Percentiles rank a stretch among this genome's conserved stretches.
Evolutionary conservation across 2,113 vertebrate species (phyloP).

Genomic region (Nestor notabilis): DNA sequence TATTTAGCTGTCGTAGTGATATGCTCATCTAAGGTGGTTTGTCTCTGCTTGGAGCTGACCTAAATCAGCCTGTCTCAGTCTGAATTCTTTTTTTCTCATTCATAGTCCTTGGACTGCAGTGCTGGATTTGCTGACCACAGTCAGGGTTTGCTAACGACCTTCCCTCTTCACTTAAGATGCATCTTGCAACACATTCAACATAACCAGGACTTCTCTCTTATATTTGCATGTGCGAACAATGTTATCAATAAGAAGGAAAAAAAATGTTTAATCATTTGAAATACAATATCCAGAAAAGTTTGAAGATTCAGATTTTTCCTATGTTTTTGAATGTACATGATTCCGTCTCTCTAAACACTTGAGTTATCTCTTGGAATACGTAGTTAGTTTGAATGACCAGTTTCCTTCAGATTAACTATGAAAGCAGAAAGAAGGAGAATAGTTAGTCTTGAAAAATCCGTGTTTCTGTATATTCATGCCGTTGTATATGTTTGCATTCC

Average conservation of each 20-base stretch:
- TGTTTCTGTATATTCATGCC: not conserved
- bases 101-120: not conserved
- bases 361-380: not conserved
- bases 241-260: not conserved
- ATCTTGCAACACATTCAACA: not conserved
- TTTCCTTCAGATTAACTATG: not conserved
- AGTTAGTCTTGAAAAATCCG: not conserved
- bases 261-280: not conserved
- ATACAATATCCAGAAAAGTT: not conserved
- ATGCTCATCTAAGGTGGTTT: not conserved
- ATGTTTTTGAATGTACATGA: not conserved
- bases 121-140: not conserved
- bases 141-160: not conserved
- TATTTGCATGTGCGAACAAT: not conserved
- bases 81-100: not conserved
- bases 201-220: not conserved
- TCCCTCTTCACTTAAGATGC: not conserved
- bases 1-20: not conserved
- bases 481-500: not conserved
- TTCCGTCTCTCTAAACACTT: not conserved
- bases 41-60: not conserved
- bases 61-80: not conserved
- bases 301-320: not conserved
- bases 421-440: not conserved
- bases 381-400: not conserved